Conservation (phyloP, 2,797 vertebrate genomes). For the Trichosurus vulpecula region DNA sequence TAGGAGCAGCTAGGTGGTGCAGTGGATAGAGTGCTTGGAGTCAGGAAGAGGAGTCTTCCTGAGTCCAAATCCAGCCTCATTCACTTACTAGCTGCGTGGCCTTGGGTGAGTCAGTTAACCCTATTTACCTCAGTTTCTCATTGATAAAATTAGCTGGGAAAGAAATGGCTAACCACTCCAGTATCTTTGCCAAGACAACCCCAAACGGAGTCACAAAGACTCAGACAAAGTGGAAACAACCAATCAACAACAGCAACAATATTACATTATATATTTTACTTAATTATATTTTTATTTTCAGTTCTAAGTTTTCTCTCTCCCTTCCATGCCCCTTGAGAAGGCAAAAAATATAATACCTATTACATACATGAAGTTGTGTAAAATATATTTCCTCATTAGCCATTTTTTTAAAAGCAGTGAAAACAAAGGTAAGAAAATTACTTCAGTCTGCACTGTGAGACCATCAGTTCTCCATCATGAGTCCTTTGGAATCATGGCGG, state of each 20-base stretch:
- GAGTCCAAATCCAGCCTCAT: background rate
- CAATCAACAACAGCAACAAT: background rate
- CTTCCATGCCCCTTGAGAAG: background rate
- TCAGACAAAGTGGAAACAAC: background rate
- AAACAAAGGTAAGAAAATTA: background rate
- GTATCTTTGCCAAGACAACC: background rate
- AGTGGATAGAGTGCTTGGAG: background rate
- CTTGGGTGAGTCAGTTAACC: background rate
- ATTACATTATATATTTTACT: background rate
- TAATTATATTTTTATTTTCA: background rate
- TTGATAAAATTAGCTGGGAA: background rate
- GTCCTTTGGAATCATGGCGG: background rate
- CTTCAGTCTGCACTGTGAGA: background rate
- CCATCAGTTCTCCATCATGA: background rate
- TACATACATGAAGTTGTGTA: background rate
- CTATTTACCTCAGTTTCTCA: background rate
- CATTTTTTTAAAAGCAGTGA: background rate
- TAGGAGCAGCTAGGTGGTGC: background rate
- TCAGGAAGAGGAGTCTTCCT: background rate
- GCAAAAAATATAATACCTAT: background rate
- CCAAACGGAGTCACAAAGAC: background rate
- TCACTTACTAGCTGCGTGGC: background rate
- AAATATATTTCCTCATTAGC: background rate
- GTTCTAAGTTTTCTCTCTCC: background rate
- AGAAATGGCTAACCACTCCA: background rate